Percentiles rank a stretch among this genome's conserved stretches.
Conservation (phyloP, 1,140 invertebrate species). For the Medauroidea extradentata region DNA sequence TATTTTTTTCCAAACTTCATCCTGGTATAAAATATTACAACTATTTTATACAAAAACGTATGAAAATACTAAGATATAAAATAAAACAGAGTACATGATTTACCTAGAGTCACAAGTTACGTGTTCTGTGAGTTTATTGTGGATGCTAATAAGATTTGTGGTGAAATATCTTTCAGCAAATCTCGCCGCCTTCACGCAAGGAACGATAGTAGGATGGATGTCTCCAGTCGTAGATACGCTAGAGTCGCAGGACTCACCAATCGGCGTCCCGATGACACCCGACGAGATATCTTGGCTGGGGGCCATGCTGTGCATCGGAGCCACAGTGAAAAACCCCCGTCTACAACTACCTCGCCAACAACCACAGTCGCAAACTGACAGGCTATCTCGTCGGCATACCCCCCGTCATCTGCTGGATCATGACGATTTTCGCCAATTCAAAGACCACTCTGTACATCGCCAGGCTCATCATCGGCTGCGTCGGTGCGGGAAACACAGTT, state of each 20-base stretch:
- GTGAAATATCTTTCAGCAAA: conserved; percentile 44
- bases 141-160: too few relatives aligned
- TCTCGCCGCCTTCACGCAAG: conserved; percentile 45
- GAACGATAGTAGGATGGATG: conserved; percentile 36
- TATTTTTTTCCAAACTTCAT: too few relatives aligned
- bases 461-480: conserved; percentile 45
- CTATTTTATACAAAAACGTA: too few relatives aligned
- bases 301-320: conserved; percentile 38
- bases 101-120: too few relatives aligned
- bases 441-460: conserved; percentile 30
- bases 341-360: conserved; percentile 36
- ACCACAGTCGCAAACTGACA: conserved; percentile 40
- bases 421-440: conserved; percentile 38
- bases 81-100: too few relatives aligned
- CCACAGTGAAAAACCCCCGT: conserved; percentile 32
- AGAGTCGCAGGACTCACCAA: conserved; percentile 37
- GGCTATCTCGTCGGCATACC: conserved; percentile 35
- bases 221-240: conserved; percentile 16
- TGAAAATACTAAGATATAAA: too few relatives aligned
- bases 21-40: too few relatives aligned
- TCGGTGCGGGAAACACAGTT: conserved; percentile 46
- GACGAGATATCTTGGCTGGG: conserved; percentile 47
- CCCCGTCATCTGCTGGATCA: conserved; percentile 32
- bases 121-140: too few relatives aligned
- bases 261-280: conserved; percentile 42